These are phyloP conservation scores for Girardinichthys multiradiatus DNA, from an alignment of 2,113 vertebrate genomes.

Conservation along the genomic window DNA sequence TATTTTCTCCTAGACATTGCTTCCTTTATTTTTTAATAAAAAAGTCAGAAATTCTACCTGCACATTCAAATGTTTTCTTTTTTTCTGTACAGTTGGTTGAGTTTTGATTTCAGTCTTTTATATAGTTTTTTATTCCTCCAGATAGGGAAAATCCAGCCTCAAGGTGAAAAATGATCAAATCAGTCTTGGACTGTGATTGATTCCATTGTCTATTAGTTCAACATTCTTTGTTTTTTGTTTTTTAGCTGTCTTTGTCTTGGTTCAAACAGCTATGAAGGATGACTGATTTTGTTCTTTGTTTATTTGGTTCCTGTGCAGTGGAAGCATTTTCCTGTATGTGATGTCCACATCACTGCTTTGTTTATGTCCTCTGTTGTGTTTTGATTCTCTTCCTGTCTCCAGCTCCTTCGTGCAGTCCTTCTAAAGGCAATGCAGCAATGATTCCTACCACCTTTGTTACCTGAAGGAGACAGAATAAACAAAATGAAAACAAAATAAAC, in stretches of 20 bases:
- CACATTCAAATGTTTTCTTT: slow-evolving; percentile 85
- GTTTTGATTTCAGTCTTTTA: slow-evolving; percentile 64
- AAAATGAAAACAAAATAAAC: not conserved
- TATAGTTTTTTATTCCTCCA: slow-evolving; percentile 44
- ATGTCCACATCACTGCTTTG: slow-evolving; percentile 55
- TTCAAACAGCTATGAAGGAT: slow-evolving; percentile 85
- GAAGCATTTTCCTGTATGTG: slow-evolving; percentile 85
- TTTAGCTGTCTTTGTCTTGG: slow-evolving; percentile 56
- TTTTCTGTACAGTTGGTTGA: slow-evolving; percentile 79
- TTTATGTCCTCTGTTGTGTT: slow-evolving; percentile 43
- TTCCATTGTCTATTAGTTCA: slow-evolving; percentile 82
- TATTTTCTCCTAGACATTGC: slow-evolving; percentile 68
- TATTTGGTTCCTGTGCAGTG: slow-evolving; percentile 90
- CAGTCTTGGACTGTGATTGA: slow-evolving; percentile 84
- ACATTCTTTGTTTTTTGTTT: slow-evolving; percentile 47
- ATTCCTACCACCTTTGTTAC: slow-evolving; percentile 85
- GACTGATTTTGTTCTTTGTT: slow-evolving; percentile 75
- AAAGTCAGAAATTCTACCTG: slow-evolving; percentile 87
- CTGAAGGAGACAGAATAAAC: slow-evolving; percentile 80
- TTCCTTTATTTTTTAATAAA: slow-evolving; percentile 74
- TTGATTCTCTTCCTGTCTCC: slow-evolving; percentile 48
- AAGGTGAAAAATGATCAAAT: slow-evolving; percentile 80
- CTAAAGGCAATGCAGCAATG: slow-evolving; percentile 91
- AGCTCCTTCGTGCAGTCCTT: slow-evolving; percentile 86
- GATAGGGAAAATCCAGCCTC: slow-evolving; percentile 80